Evolutionary conservation across 1,140 invertebrate genomes (phyloP).

Genomic region (Drosophila cardini): DNA sequence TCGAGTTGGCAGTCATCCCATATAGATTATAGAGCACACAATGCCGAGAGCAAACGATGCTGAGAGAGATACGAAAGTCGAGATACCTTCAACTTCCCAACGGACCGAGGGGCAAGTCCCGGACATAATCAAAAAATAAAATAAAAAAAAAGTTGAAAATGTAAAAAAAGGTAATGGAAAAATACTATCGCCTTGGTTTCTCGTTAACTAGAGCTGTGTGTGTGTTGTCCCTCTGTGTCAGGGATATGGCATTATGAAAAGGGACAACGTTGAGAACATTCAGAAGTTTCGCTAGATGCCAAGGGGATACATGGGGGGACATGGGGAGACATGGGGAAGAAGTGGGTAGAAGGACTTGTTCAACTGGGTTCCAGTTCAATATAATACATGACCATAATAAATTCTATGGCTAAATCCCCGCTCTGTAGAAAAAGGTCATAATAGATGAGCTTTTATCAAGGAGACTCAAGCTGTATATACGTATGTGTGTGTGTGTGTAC

Average conservation of each 20-base stretch:
- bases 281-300: constrained; percentile 33
- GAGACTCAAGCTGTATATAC: constrained; percentile 8
- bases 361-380: constrained; percentile 57
- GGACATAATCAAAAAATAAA: constrained; percentile 62
- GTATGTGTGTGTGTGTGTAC: constrained; percentile 16
- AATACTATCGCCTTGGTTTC: constrained; percentile 65
- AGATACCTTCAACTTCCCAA: constrained; percentile 52
- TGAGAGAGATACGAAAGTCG: constrained; percentile 55
- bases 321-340: neutral
- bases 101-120: constrained; percentile 43
- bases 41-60: constrained; percentile 59
- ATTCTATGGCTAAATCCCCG: constrained; percentile 79
- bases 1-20: constrained; percentile 60
- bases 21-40: constrained; percentile 76
- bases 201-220: constrained; percentile 23
- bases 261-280: constrained; percentile 44
- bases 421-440: constrained; percentile 80
- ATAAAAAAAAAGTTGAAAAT: neutral
- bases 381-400: constrained; percentile 82
- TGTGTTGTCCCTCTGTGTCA: constrained; percentile 7
- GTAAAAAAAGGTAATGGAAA: constrained; percentile 70
- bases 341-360: constrained; percentile 4
- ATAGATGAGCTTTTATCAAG: constrained; percentile 74
- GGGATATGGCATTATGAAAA: constrained; percentile 37
- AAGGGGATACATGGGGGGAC: neutral